Evolutionary conservation across 2,888 invertebrate genomes (phyloP).

Genomic region (Napeogenes inachia): DNA sequence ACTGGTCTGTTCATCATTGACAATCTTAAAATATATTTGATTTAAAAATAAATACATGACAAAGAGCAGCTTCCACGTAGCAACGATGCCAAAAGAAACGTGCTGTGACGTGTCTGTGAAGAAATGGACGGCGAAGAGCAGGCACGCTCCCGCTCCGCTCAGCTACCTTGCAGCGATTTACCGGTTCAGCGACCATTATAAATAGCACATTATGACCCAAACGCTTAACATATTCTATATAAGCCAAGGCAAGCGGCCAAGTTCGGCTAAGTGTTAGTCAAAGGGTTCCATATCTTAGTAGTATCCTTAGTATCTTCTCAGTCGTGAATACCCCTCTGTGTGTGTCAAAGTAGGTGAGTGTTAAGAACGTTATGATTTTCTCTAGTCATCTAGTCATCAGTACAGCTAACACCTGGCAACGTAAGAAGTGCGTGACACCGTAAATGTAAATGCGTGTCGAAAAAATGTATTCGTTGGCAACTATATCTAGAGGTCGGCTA

Average conservation of each 20-base stretch:
- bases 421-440: conserved; percentile 17
- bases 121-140: conserved; percentile 12
- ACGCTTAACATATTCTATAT: conserved; percentile 16
- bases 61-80: conserved; percentile 45
- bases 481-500: conserved; percentile 13
- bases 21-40: conserved; percentile 38
- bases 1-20: conserved; percentile 34
- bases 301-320: no score
- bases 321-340: no score
- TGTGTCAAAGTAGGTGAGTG: neutral
- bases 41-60: conserved; percentile 43
- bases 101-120: conserved; percentile 12
- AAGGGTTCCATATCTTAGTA: no score
- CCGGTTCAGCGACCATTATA: conserved; percentile 18
- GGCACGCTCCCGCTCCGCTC: conserved; percentile 12
- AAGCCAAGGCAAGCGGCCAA: conserved; percentile 26
- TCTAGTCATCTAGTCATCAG: conserved; percentile 3
- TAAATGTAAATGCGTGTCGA: conserved; percentile 19
- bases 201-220: conserved; percentile 21
- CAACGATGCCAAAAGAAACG: conserved; percentile 38
- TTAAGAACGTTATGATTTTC: neutral
- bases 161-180: conserved; percentile 5
- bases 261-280: conserved; percentile 12
- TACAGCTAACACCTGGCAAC: conserved; percentile 19
- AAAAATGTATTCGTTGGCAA: conserved; percentile 23